Conservation (phyloP, 2,797 vertebrate genomes). For the Sebastes oblongus region DNA sequence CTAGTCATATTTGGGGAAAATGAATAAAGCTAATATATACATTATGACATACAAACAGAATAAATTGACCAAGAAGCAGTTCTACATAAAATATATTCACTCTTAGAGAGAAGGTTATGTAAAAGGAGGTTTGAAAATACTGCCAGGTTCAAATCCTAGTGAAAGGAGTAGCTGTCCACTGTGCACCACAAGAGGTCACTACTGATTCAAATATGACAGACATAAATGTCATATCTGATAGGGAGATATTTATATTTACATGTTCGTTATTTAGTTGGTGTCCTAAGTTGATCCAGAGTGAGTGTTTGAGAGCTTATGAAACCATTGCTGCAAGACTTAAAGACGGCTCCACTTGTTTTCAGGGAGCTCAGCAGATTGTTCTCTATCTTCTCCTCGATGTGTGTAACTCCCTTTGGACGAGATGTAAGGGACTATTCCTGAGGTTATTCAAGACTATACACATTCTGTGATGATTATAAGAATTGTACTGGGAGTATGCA, state of each 20-base stretch:
- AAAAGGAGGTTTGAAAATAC: background rate
- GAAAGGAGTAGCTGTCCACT: background rate
- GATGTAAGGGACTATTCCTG: too few relatives aligned
- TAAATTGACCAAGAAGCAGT: background rate
- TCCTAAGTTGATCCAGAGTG: too few relatives aligned
- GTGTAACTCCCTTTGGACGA: too few relatives aligned
- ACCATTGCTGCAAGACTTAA: too few relatives aligned
- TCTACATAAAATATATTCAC: background rate
- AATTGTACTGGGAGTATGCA: background rate
- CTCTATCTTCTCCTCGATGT: too few relatives aligned
- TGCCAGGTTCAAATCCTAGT: background rate
- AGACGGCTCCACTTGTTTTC: too few relatives aligned
- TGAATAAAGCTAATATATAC: background rate
- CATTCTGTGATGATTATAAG: background rate
- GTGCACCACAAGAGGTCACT: slow-evolving; percentile 38
- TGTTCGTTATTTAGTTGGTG: background rate
- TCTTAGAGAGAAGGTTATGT: background rate
- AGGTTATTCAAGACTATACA: background rate
- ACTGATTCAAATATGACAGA: slow-evolving; percentile 9
- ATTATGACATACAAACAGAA: background rate
- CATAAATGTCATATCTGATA: background rate
- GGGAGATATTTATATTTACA: background rate
- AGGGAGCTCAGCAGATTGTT: too few relatives aligned
- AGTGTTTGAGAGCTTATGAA: too few relatives aligned
- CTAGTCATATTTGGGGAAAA: background rate